phyloP scores from a whole-genome alignment of 2,797 vertebrate species.

The Phrynocephalus forsythii region DNA sequence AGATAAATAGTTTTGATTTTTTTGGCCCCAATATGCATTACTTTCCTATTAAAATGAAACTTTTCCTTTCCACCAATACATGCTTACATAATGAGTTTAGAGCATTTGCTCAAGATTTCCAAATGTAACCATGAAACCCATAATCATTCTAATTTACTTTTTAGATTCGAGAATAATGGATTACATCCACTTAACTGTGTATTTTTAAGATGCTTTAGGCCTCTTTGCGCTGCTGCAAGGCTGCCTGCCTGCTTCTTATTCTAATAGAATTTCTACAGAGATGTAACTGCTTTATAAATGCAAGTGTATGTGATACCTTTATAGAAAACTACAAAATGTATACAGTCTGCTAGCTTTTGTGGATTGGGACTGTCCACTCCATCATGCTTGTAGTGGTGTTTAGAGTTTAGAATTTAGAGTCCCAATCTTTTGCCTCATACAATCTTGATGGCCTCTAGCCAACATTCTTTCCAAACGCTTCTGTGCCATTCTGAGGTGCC shows the following conservation, averaged over 20 bases:
- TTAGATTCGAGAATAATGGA: background rate
- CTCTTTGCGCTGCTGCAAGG: background rate
- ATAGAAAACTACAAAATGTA: too few relatives aligned
- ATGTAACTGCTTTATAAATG: too few relatives aligned
- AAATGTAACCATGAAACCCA: background rate
- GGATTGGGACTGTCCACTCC: too few relatives aligned
- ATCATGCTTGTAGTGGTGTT: too few relatives aligned
- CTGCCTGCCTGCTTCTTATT: background rate
- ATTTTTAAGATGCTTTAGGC: background rate
- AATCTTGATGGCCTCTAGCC: background rate
- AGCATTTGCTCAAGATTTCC: background rate
- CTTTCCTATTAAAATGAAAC: background rate
- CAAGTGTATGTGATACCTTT: too few relatives aligned
- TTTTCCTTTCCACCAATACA: background rate
- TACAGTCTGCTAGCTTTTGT: too few relatives aligned
- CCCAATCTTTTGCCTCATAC: background rate
- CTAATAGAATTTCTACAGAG: background rate
- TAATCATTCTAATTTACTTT: background rate
- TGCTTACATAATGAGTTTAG: background rate
- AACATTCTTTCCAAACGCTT: slow-evolving; percentile 14
- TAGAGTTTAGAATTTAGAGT: too few relatives aligned
- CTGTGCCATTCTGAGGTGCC: background rate
- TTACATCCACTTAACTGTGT: background rate
- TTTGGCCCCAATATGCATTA: too few relatives aligned
- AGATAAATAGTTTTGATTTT: too few relatives aligned